Base-by-base conservation (phyloP, 2,113 vertebrate genomes). In the Macrotus californicus region DNA sequence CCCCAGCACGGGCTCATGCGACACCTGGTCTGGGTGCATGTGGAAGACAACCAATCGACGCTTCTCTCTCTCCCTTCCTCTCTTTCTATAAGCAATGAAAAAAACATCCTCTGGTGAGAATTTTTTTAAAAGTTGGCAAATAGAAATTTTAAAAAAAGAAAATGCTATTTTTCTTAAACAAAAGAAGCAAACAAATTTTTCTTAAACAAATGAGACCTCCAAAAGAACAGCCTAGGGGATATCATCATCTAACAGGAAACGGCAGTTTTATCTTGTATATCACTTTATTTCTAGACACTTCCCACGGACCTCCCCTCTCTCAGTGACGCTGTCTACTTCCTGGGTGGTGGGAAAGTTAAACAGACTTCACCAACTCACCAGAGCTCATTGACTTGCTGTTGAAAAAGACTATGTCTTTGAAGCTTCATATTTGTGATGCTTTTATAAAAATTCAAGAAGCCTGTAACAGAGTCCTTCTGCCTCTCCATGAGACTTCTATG, bases 371-470 rank as follows among this genome's bases (percentile, higher is more conserved):
- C 31, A 50, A 7, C 5, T 41, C 34, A 80, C 50, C 10, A 12
- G 19, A 72, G 67, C 22, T 70, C 50, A 81, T 88, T 43, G 43
- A 7, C 6, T 64, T 56, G 13, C 73, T 59, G 21, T 80, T 52
- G 6, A 24, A 73, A 92, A 83, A 46, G 10, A 39, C 9, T n/a
- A 24, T 31, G 36, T 4, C 19, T 67, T 24, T 46, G 12, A 75
- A 43, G 29, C 4, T 80, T 61, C 41, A 31, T 46, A 48, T 50
- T 18, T 41, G 9, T 18, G 14, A 36, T 6, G 19, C 16, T 72
- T 79, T 66, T 70, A 16, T 79, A 72, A 83, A 87, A 94, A 82
- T 77, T 41, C 61, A 64, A 72, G 73, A 69, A 50, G 11, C 11
- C 9, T 50, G 2, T 19, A 9, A 1, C 0, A 36, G 31, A 77